Conservation (phyloP, 2,113 vertebrate species). For the Brachyistius frenatus region DNA sequence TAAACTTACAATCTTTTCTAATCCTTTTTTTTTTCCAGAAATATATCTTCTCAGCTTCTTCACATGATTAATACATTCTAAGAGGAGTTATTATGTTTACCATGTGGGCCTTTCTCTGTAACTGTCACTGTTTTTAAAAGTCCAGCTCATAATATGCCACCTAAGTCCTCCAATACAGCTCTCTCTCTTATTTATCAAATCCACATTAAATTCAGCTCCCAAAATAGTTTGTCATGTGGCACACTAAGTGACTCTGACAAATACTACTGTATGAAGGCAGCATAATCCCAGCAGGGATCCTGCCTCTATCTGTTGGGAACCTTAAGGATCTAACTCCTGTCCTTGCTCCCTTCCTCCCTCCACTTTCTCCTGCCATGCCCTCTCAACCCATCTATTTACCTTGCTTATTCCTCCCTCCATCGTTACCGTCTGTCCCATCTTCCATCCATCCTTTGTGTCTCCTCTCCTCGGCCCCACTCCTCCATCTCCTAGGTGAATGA, state of each 20-base stretch:
- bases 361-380: constrained; percentile 2
- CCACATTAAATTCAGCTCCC: constrained; percentile 6
- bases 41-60: not conserved
- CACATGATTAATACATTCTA: not conserved
- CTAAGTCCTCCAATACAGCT: not conserved
- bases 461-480: constrained; percentile 16
- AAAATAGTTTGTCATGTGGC: constrained; percentile 13
- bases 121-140: constrained; percentile 1
- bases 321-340: constrained; percentile 50
- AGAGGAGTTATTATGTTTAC: not conserved
- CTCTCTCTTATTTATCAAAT: not conserved
- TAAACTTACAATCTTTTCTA: not conserved
- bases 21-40: constrained; percentile 26
- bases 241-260: constrained; percentile 18
- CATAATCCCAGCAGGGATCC: constrained; percentile 32
- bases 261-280: constrained; percentile 5
- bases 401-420: not conserved
- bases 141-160: too few relatives aligned
- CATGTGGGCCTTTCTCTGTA: not conserved
- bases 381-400: too few relatives aligned
- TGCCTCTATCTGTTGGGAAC: constrained; percentile 41
- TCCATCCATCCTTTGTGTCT: constrained; percentile 37
- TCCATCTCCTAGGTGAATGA: constrained; percentile 90
- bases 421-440: not conserved
- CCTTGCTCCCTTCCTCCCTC: constrained; percentile 18